Evolutionary conservation across 53 echinoderm and acorn worm genomes (phyloP), one percentile per base, ranked within the genome.

Genomic region (Patiria pectinifera): DNA sequence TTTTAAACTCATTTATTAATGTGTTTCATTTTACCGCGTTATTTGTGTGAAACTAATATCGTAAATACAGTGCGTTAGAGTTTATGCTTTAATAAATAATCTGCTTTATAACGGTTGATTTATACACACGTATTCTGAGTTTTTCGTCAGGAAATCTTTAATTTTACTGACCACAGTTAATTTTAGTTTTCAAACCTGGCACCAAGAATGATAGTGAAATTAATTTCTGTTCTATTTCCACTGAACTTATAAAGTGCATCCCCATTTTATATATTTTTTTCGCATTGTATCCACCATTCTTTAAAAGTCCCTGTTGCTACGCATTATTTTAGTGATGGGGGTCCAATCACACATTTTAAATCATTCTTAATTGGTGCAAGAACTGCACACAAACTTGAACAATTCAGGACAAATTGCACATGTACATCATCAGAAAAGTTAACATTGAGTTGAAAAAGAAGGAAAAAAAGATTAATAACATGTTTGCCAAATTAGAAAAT

Each of bases 391-490:
- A 1, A 82, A 82, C 16, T 19, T 43, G 46, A 16, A 79, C 77
- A 77, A 77, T 77, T 84, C 15, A 44, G 23, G 70, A 85, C 8
- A 85, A 53, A 85, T 85, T 85, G 85, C 85, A 85, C 85, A 85
- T 66, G 69, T 85, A 85, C 69, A 69, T 85, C 43, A 85, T 85
- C 66, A 66, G 85, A 11, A 62, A 62, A 59, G 2, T 23, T 26
- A 45, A 43, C 44, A n/a, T 14, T 44, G 85, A 85, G 85, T 63
- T 85, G 85, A 21, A 85, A 85, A 53, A 59, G 59, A 82, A 22
- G 7, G 18, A n/a, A 49, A 21, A 0, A 19, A 48, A 53, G 8
- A 53, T 53, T 53, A 53, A 53, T 53, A 53, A 6, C 53, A 53
- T 8, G 8, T 82, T 49, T 23, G 14, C 22, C 74, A 79, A 79